Percentiles rank a stretch among this genome's conserved stretches.
Evolutionary conservation across 35 echinoderm and acorn worm genomes (phyloP).

Genomic region (Diadema setosum): DNA sequence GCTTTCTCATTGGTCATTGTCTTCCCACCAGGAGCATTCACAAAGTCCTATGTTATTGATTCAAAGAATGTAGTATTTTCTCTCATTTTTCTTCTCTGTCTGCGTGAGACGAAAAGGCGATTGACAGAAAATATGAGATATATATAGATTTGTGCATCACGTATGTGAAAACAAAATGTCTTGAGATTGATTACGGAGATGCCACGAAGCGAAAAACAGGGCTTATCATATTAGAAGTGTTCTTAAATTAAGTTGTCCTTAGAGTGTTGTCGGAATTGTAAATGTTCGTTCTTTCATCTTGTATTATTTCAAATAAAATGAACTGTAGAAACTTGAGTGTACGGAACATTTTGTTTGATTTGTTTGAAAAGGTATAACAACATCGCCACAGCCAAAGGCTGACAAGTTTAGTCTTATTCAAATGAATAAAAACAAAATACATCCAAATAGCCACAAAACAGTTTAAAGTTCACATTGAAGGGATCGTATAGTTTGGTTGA

Average conservation of each 20-base stretch:
- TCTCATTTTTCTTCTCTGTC: too few relatives aligned
- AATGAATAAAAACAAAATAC: not conserved
- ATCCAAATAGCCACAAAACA: not conserved
- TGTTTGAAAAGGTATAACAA: not conserved
- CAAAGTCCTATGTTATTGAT: not conserved
- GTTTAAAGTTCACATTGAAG: not conserved
- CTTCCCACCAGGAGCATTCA: not conserved
- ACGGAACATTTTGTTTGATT: not conserved
- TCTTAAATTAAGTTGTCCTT: too few relatives aligned
- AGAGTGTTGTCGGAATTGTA: not conserved
- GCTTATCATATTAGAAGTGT: too few relatives aligned
- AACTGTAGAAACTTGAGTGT: not conserved
- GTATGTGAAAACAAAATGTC: not conserved
- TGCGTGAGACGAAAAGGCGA: too few relatives aligned
- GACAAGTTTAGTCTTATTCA: not conserved
- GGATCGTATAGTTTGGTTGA: not conserved
- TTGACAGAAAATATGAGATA: too few relatives aligned
- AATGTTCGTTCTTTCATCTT: not conserved
- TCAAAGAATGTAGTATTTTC: not conserved
- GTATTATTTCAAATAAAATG: constrained; percentile 8
- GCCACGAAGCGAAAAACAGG: too few relatives aligned
- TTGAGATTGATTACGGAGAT: too few relatives aligned
- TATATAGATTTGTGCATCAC: not conserved
- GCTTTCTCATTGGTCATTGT: not conserved
- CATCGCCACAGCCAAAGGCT: not conserved